phyloP scores from a whole-genome alignment of 2,888 invertebrate species.

The Cryptus viduatorius region DNA sequence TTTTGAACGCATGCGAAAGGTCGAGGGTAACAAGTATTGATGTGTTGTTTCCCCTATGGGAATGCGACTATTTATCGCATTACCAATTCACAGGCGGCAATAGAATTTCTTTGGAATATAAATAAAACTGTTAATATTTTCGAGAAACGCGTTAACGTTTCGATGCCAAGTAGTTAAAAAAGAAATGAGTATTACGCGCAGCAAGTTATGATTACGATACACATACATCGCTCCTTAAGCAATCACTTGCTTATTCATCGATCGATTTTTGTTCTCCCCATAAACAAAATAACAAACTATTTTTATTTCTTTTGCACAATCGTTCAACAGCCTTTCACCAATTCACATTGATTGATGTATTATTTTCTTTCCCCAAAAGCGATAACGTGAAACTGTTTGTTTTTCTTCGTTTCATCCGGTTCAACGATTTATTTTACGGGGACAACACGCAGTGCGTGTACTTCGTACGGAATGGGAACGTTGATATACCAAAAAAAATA shows the following conservation, averaged over 20 bases:
- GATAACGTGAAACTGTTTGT: background rate
- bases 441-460: constrained; percentile 14
- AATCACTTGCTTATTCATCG: background rate
- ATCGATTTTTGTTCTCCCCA: background rate
- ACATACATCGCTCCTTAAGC: background rate
- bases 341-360: background rate
- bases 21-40: too few relatives aligned
- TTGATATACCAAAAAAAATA: background rate
- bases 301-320: background rate
- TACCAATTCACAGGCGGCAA: too few relatives aligned
- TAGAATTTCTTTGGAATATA: too few relatives aligned
- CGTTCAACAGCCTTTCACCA: background rate
- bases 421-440: constrained; percentile 6
- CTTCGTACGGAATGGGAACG: background rate
- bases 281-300: background rate
- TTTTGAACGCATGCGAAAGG: too few relatives aligned
- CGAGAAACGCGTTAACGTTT: too few relatives aligned
- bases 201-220: too few relatives aligned
- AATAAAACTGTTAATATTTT: too few relatives aligned
- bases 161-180: too few relatives aligned
- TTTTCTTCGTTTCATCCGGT: background rate
- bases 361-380: background rate
- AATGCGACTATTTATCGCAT: too few relatives aligned
- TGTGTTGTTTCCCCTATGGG: too few relatives aligned
- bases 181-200: too few relatives aligned